Evolutionary conservation across 2,888 invertebrate genomes (phyloP), one percentile per base, ranked within the genome.

Genomic region (Eupeodes luniger): DNA sequence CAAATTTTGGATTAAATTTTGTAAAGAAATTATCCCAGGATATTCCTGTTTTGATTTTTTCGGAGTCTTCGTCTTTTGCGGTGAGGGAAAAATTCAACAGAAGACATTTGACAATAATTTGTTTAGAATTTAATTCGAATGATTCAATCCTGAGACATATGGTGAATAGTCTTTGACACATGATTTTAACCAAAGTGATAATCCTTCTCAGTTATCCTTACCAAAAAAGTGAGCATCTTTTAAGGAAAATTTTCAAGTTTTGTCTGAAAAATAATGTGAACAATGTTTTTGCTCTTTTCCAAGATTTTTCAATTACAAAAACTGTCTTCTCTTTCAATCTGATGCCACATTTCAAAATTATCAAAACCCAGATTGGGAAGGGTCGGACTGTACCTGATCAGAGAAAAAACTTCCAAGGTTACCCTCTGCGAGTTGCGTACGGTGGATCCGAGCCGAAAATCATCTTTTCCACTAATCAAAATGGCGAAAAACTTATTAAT

Each of bases 371-470:
- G 2, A 53, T 66, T 12, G 11, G 2, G 0, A 2, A 34, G 6
- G 44, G 14, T 64, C 44, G 5, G 1, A 44, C 34, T 7, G 53
- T 90, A 87, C 91, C 92, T 0, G 70, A 91, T 59, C 91, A 92
- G 0, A 40, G 91, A 0, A 62, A 47, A 0, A 89, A 92, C 72
- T 67, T 92, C 0, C 81, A 86, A 0, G 92, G 92, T 6, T 90
- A 90, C 44, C 84, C 80, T 1, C 59, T 93, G 12, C 81, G 90
- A 0, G 74, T 90, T 5, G 85, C 90, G 0, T 79, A 92, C 19
- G 93, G 91, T 0, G 92, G 92, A 0, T 78, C 91, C 0, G 64
- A 90, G 5, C 93, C 92, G 0, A 92, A 92, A 0, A 82, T 92
- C 0, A 92, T 92, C 4, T 79, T 90, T 0, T 91, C 91, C 36